Percentiles rank a stretch among this genome's conserved stretches.
phyloP scores from a whole-genome alignment of 2,113 vertebrate genomes.

The Dissostichus mawsoni region DNA sequence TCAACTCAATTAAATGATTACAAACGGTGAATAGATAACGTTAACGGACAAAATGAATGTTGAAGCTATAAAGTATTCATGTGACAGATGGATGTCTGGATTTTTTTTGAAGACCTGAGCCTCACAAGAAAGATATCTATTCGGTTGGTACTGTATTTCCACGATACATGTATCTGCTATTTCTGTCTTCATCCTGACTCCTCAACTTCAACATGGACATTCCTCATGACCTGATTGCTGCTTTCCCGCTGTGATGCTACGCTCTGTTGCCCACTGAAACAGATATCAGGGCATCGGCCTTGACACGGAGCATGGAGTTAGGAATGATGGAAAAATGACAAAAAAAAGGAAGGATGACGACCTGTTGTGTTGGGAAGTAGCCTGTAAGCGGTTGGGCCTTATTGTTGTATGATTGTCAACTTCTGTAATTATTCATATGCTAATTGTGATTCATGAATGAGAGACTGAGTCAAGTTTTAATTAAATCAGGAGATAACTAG shows the following conservation, averaged over 20 bases:
- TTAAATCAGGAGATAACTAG: slow-evolving; percentile 14
- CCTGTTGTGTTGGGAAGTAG: slow-evolving; percentile 11
- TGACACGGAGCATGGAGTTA: slow-evolving; percentile 15
- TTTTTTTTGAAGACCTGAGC: background rate
- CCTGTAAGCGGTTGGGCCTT: slow-evolving; percentile 18
- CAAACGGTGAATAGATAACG: background rate
- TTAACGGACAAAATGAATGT: slow-evolving; percentile 17
- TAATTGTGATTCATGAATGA: slow-evolving; percentile 33
- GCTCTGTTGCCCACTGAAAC: slow-evolving; percentile 9
- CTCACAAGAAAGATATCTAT: slow-evolving; percentile 8
- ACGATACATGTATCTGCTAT: slow-evolving; percentile 4
- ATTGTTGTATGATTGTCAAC: slow-evolving; percentile 38
- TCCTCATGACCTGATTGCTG: slow-evolving; percentile 22
- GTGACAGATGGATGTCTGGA: slow-evolving; percentile 12
- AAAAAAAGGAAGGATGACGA: slow-evolving; percentile 19
- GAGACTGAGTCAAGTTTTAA: slow-evolving; percentile 19
- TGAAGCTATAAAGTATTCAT: slow-evolving; percentile 33
- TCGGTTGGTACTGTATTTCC: background rate
- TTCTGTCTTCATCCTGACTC: slow-evolving; percentile 8
- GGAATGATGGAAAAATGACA: slow-evolving; percentile 2
- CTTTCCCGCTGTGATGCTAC: background rate
- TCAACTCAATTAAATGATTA: background rate
- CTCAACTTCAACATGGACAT: slow-evolving; percentile 7
- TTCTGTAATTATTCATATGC: slow-evolving; percentile 40
- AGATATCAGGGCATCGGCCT: slow-evolving; percentile 8